Evolutionary conservation across 1,140 invertebrate species (phyloP).

Genomic region (Grapholita molesta): DNA sequence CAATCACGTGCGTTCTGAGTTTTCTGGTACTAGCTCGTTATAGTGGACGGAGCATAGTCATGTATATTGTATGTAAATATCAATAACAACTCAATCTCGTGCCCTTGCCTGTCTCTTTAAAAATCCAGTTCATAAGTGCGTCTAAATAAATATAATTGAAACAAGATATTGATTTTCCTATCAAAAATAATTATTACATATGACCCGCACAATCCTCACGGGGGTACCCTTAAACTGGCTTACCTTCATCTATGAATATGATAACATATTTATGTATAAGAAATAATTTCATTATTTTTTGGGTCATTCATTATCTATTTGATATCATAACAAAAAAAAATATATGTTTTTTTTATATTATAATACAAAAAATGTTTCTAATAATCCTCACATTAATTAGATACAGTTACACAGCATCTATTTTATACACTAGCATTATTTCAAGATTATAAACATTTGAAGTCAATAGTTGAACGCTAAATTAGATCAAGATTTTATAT

Average conservation of each 20-base stretch:
- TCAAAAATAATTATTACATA: conserved; percentile 7
- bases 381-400: conserved; percentile 22
- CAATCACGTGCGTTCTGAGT: no score
- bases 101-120: not conserved
- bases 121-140: not conserved
- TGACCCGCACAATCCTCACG: conserved; percentile 17
- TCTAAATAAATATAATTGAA: not conserved
- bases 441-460: not conserved
- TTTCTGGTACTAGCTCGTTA: no score
- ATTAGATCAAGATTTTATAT: no score
- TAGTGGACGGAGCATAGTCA: no score
- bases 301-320: not conserved
- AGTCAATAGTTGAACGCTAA: no score
- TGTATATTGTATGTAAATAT: not conserved
- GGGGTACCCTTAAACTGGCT: conserved; percentile 25
- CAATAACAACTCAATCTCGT: not conserved
- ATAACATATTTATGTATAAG: conserved; percentile 57
- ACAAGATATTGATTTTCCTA: not conserved
- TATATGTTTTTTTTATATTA: conserved; percentile 18
- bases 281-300: conserved; percentile 27
- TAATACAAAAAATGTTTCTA: conserved; percentile 18
- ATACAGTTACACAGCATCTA: not conserved
- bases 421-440: not conserved
- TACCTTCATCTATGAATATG: conserved; percentile 44
- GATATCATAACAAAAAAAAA: not conserved